These are phyloP conservation scores for Amblyopsis rosae DNA, from an alignment of 2,113 vertebrate genomes.

Conservation along the genomic window DNA sequence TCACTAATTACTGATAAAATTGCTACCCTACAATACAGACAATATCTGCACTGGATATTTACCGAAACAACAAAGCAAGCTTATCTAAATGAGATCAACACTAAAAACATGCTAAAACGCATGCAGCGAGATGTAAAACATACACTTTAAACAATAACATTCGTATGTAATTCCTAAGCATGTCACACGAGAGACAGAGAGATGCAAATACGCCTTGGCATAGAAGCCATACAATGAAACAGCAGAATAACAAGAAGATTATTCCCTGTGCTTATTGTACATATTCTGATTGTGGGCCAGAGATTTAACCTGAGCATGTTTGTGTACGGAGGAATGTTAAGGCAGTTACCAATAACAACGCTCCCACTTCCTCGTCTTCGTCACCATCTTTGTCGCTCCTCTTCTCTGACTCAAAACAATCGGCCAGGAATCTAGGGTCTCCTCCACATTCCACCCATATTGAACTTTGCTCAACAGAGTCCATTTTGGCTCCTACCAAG, in stretches of 20 bases:
- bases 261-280: constrained; percentile 19
- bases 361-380: constrained; percentile 28
- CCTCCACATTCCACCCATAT: constrained; percentile 69
- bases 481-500: neutral
- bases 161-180: neutral
- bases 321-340: neutral
- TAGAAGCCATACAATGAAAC: neutral
- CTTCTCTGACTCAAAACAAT: constrained; percentile 46
- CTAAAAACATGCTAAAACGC: no score
- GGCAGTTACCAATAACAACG: constrained; percentile 47
- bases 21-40: neutral
- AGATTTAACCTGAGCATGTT: constrained; percentile 8
- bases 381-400: constrained; percentile 5
- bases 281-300: constrained; percentile 8
- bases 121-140: neutral
- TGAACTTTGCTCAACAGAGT: constrained; percentile 46
- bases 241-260: neutral
- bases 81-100: no score
- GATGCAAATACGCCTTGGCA: neutral
- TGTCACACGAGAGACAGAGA: neutral
- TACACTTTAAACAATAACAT: neutral
- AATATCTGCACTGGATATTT: neutral
- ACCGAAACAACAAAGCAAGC: neutral
- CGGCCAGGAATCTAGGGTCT: constrained; percentile 52
- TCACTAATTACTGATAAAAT: no score